These are phyloP conservation scores for Lycaon pictus DNA, from an alignment of 2,113 vertebrate species.

Conservation along the genomic window DNA sequence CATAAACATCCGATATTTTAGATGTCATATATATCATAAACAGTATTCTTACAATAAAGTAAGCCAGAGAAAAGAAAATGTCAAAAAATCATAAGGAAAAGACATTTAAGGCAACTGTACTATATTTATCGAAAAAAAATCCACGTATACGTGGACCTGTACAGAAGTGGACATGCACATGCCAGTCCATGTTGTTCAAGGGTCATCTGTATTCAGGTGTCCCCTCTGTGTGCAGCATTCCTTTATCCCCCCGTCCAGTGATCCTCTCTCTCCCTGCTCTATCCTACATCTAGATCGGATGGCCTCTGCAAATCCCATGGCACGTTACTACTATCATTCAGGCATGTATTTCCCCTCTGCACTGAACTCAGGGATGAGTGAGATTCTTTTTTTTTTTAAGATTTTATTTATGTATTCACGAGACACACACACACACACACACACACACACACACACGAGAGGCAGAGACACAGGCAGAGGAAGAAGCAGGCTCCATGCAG, in stretches of 20 bases:
- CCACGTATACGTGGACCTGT: background rate
- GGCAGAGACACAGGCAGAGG: no score
- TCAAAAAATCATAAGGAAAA: background rate
- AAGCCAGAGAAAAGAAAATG: background rate
- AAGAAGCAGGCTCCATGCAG: no score
- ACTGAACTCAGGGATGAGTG: background rate
- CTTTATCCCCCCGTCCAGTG: background rate
- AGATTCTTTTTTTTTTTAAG: background rate
- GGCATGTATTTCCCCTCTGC: background rate
- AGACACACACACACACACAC: no score
- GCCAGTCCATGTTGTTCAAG: background rate
- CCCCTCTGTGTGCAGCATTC: background rate
- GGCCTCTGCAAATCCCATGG: background rate
- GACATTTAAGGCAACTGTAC: background rate
- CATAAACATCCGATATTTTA: background rate
- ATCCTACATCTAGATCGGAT: accelerated
- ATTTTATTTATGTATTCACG: no score
- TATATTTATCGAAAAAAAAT: background rate
- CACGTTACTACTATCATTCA: no score
- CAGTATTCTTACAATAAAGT: background rate
- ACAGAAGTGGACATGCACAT: background rate
- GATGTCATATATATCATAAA: background rate
- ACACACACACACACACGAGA: no score
- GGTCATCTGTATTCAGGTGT: background rate
- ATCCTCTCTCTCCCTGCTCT: background rate